Base-by-base conservation (phyloP, 1,140 invertebrate species). In the Phocides pigmalion region DNA sequence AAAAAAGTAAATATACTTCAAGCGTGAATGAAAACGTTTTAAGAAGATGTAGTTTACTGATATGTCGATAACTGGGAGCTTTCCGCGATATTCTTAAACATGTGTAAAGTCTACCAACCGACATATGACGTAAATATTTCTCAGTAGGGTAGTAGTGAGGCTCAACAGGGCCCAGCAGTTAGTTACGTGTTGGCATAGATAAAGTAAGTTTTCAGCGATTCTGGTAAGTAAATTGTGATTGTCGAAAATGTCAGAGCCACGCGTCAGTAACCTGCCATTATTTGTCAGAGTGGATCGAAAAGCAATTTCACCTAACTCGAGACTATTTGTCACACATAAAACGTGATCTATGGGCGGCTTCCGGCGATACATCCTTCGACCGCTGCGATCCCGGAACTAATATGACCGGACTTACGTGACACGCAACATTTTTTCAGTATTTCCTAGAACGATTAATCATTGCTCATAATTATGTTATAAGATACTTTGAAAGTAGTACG, bases 321-420 rank as follows among this genome's bases (percentile, higher is more conserved):
- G 78, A 81, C 82, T 87, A 90, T 90, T 90, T 89, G 85, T 90
- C 88, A 90, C 85, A 83, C 80, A 87, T 83, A 89, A 82, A 88
- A 87, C 80, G 81, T 86, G 87, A 89, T 86, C 68, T 80, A 87
- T 87, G 75, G 75, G 50, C 59, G 22, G 61, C 77, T 76, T 74
- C 66, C 73, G 72, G 66, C 72, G 70, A 74, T 81, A 84, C 74
- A 81, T 68, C 66, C 74, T 62, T 46, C 20, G 42, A 41, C 35
- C 67, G 65, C 65, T 50, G 49, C 59, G 42, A 28, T 50, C 47
- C 65, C 58, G 58, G 50, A 67, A 67, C 59, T 67, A 68, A 64
- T 64, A 54, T 64, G 28, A 35, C 35, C 41, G 25, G 62, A 64
- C 62, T 64, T 37, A 58, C 54, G 54, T 58, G 22, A 58, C 11